A percentile compares a stretch with the other conserved stretches of the same genome.
Conservation (phyloP, 1,140 invertebrate genomes). For the Trinorchestia longiramus region DNA sequence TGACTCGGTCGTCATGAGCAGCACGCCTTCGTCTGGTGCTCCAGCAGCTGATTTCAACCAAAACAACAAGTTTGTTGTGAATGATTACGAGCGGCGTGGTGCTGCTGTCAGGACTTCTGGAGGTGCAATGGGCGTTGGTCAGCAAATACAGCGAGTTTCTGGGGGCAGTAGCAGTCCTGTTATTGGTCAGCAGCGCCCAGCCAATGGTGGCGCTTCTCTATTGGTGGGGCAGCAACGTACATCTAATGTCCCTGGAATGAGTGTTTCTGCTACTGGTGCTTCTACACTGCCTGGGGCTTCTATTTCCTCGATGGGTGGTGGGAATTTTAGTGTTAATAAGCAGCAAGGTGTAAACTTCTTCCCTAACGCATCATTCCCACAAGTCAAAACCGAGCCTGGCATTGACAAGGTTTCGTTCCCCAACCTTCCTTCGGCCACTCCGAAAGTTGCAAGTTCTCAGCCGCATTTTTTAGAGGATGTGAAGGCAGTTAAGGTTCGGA, state of each 20-base stretch:
- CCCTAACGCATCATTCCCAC: background rate
- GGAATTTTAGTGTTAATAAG: background rate
- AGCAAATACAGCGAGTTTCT: slow-evolving; percentile 26
- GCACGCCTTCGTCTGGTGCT: slow-evolving; percentile 63
- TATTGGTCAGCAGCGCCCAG: background rate
- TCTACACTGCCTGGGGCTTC: background rate
- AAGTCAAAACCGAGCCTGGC: slow-evolving; percentile 13
- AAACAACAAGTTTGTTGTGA: slow-evolving; percentile 66
- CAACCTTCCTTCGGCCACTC: background rate
- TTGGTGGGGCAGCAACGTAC: slow-evolving; percentile 15
- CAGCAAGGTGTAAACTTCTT: background rate
- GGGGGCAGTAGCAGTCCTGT: background rate
- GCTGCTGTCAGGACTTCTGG: background rate
- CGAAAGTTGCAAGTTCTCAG: slow-evolving; percentile 48
- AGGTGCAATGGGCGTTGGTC: background rate
- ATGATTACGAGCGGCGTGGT: slow-evolving; percentile 58
- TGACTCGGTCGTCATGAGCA: slow-evolving; percentile 61
- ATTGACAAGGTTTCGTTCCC: background rate
- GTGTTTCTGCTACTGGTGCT: background rate
- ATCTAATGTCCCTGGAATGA: background rate
- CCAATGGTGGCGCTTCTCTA: background rate
- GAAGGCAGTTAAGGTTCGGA: slow-evolving; percentile 65
- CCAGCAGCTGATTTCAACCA: slow-evolving; percentile 67
- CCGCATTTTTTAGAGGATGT: slow-evolving; percentile 67
- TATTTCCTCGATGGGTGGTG: background rate